A percentile compares a stretch with the other conserved stretches of the same genome.
phyloP scores from a whole-genome alignment of 2,797 vertebrate species.

The Allobates femoralis region DNA sequence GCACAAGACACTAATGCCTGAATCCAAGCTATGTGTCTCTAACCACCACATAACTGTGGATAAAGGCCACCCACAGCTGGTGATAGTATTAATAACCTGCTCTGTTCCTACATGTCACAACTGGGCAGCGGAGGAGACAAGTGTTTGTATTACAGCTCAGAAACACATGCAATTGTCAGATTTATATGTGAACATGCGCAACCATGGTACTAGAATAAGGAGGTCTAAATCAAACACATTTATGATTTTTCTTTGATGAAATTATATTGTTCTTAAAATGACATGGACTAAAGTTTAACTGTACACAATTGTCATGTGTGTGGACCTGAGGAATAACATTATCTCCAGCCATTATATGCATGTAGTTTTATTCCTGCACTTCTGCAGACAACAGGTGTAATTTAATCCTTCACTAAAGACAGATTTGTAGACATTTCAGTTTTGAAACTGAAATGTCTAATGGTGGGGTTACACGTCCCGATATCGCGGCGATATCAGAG shows the following conservation, averaged over 20 bases:
- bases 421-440: no score
- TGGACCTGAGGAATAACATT: no score
- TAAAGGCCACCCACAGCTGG: constrained; percentile 46
- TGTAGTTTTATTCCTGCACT: no score
- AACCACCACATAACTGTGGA: constrained; percentile 8
- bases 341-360: no score
- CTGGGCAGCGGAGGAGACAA: constrained; percentile 15
- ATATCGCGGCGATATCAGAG: no score
- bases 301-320: no score
- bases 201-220: background rate
- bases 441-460: no score
- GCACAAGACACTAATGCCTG: constrained; percentile 9
- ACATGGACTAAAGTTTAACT: no score
- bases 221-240: background rate
- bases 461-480: no score
- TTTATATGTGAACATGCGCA: constrained; percentile 1
- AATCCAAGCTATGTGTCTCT: background rate
- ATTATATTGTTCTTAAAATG: background rate
- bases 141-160: constrained; percentile 30
- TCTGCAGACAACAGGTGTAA: no score
- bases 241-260: background rate
- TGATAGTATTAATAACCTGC: constrained; percentile 33
- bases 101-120: constrained; percentile 16
- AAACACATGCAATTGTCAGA: background rate
- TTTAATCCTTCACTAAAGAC: no score